Conservation (phyloP, 1,140 invertebrate species). For the Ylistrum balloti region DNA sequence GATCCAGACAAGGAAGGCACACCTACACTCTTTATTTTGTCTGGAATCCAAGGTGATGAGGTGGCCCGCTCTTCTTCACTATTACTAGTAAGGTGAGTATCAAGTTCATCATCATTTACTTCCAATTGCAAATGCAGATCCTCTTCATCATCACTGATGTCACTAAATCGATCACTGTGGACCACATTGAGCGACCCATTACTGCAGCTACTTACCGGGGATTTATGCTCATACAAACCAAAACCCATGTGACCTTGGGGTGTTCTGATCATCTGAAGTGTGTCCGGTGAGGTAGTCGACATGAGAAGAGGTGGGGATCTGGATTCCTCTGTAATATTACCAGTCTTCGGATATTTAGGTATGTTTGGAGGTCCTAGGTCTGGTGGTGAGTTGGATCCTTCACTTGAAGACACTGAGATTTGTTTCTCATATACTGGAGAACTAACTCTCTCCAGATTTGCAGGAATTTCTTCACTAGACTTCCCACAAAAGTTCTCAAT, state of each 20-base stretch:
- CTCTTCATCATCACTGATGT: constrained; percentile 66
- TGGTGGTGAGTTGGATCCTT: constrained; percentile 59
- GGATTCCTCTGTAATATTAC: neutral
- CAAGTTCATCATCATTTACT: neutral
- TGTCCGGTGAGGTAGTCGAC: neutral
- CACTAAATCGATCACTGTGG: constrained; percentile 66
- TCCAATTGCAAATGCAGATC: constrained; percentile 1
- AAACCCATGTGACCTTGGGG: neutral
- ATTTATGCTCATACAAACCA: constrained; percentile 42
- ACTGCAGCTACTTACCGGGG: constrained; percentile 48
- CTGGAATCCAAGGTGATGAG: neutral
- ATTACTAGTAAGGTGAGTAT: neutral
- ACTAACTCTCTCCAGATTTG: constrained; percentile 11
- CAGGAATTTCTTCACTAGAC: neutral
- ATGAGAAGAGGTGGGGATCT: constrained; percentile 45
- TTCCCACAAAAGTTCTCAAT: constrained; percentile 51
- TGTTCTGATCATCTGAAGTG: neutral
- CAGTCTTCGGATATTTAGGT: constrained; percentile 43
- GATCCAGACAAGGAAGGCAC: neutral
- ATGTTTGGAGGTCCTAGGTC: constrained; percentile 69
- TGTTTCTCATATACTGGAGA: constrained; percentile 24
- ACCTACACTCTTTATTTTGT: neutral
- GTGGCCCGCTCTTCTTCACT: neutral
- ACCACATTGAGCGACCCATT: constrained; percentile 63
- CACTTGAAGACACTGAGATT: neutral